Evolutionary conservation across 2,113 vertebrate genomes (phyloP).

Genomic region (Ploceus nigricollis): DNA sequence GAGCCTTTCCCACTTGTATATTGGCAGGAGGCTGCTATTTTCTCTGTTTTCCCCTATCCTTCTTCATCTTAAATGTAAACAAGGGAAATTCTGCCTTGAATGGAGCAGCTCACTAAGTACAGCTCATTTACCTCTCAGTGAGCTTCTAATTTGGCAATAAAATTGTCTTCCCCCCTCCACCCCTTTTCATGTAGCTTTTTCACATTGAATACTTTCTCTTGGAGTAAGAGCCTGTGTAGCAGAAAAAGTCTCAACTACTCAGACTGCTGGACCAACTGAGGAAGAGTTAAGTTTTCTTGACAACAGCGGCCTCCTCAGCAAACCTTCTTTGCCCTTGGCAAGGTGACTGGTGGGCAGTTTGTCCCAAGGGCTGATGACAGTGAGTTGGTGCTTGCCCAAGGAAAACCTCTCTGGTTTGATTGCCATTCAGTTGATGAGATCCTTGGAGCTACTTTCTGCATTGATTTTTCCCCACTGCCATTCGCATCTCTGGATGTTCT

Average conservation of each 20-base stretch:
- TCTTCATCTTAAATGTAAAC: neutral
- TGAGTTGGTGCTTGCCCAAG: neutral
- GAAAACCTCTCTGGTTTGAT: neutral
- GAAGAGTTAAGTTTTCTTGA: neutral
- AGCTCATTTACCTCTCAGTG: neutral
- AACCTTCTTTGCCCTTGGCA: neutral
- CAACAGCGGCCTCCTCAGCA: neutral
- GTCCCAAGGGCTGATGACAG: neutral
- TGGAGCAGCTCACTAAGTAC: neutral
- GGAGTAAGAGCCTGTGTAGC: neutral
- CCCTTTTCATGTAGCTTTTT: neutral
- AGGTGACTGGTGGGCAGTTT: neutral
- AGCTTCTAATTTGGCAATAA: slow-evolving; percentile 47
- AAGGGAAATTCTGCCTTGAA: slow-evolving; percentile 14
- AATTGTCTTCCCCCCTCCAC: neutral
- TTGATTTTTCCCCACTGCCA: neutral
- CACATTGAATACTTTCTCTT: neutral
- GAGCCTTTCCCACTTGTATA: neutral
- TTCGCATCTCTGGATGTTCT: neutral
- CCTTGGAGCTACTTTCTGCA: neutral
- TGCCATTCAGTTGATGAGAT: neutral
- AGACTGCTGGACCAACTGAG: neutral
- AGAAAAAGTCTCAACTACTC: neutral
- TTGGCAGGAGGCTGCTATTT: neutral
- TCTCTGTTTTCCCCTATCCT: neutral